Conservation (phyloP, 2,113 vertebrate species). For the Columba livia region DNA sequence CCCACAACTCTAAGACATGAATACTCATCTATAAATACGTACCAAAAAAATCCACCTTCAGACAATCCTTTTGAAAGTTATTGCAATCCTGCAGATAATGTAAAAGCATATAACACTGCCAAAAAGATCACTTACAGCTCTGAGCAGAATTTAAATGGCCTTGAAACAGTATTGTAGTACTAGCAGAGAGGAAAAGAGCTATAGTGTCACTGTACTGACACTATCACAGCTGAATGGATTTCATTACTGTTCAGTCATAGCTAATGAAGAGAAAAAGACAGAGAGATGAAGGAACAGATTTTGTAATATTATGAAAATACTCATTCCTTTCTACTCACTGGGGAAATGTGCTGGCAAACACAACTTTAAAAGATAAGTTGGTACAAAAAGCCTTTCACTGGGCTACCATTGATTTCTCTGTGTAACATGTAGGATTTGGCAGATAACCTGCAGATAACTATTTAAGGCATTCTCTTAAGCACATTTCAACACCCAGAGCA, state of each 20-base stretch:
- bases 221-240: background rate
- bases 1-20: background rate
- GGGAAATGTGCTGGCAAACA: background rate
- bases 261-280: background rate
- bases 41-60: background rate
- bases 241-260: conserved; percentile 8
- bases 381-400: background rate
- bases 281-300: background rate
- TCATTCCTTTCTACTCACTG: background rate
- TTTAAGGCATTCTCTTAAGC: background rate
- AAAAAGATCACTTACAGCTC: background rate
- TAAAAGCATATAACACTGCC: background rate
- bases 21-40: background rate
- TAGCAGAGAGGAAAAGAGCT: background rate
- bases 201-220: background rate
- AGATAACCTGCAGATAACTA: background rate
- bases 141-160: conserved; percentile 9
- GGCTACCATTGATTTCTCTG: background rate
- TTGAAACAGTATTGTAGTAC: background rate
- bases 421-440: background rate
- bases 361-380: background rate
- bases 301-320: conserved; percentile 9
- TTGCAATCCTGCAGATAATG: background rate
- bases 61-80: background rate
- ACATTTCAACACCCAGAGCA: background rate